phyloP scores from a whole-genome alignment of 2,113 vertebrate species.

The Bolborhynchus lineola region DNA sequence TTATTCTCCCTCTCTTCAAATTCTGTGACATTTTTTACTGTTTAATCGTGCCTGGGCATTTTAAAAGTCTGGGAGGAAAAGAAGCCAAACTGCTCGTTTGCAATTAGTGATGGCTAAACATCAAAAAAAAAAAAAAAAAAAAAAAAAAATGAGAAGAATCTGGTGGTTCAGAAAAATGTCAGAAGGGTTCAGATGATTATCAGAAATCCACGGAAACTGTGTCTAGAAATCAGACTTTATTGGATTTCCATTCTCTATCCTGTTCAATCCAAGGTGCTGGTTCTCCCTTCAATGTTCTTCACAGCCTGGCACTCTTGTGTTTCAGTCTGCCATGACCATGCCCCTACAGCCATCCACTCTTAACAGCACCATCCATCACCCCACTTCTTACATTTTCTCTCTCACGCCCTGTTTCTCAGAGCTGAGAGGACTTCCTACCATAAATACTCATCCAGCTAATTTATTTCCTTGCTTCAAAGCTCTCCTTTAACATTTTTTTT shows the following conservation, averaged over 20 bases:
- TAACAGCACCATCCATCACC: neutral
- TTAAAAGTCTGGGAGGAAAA: conserved; percentile 18
- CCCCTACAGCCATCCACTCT: neutral
- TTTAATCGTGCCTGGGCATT: conserved; percentile 30
- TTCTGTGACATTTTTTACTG: conserved; percentile 51
- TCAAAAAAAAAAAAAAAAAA: neutral
- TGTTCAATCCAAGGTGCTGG: neutral
- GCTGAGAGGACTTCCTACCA: neutral
- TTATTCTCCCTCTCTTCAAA: conserved; percentile 42
- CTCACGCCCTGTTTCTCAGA: neutral
- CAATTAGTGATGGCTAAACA: neutral
- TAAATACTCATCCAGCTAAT: neutral
- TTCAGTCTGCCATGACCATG: neutral
- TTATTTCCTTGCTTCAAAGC: conserved; percentile 41
- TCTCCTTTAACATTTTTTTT: neutral
- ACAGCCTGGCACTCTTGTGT: fast-evolving
- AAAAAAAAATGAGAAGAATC: neutral
- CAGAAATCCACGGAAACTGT: neutral
- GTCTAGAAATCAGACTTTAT: neutral
- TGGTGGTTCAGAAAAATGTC: neutral
- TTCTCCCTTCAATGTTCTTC: neutral
- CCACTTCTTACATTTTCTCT: neutral
- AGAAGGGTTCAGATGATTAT: neutral
- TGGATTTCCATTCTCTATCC: neutral
- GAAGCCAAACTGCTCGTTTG: conserved; percentile 13